Conservation (phyloP, 2,113 vertebrate genomes). For the Furnarius figulus region DNA sequence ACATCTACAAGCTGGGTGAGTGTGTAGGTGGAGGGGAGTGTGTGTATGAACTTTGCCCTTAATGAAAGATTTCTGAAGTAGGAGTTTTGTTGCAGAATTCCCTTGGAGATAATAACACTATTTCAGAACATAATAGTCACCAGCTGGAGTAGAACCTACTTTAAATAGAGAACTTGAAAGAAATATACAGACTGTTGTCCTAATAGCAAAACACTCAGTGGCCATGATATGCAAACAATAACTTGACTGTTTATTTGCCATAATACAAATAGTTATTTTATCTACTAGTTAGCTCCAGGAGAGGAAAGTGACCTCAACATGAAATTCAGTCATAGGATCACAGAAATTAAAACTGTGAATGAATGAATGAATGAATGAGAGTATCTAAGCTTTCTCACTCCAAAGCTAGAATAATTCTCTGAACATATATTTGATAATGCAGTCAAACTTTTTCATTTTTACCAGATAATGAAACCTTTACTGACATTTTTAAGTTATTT, state of each 20-base stretch:
- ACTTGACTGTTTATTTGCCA: neutral
- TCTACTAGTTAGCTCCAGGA: neutral
- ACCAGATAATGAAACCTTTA: neutral
- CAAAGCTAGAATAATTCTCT: neutral
- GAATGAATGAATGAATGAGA: neutral
- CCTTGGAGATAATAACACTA: neutral
- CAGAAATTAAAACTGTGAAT: neutral
- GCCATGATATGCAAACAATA: neutral
- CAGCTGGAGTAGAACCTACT: neutral
- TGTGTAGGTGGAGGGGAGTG: neutral
- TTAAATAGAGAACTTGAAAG: conserved; percentile 16
- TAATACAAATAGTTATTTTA: neutral
- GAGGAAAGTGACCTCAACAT: neutral
- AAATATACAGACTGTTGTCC: neutral
- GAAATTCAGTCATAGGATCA: neutral
- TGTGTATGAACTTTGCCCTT: neutral
- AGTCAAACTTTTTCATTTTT: neutral
- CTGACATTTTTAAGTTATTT: neutral
- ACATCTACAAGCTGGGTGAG: neutral
- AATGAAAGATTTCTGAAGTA: conserved; percentile 16
- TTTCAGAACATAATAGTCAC: conserved; percentile 9
- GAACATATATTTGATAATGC: neutral
- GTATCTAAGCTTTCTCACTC: neutral
- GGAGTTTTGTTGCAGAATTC: conserved; percentile 2
- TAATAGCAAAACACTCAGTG: neutral